Evolutionary conservation across 2,113 vertebrate species (phyloP).

Genomic region (Podarcis muralis): DNA sequence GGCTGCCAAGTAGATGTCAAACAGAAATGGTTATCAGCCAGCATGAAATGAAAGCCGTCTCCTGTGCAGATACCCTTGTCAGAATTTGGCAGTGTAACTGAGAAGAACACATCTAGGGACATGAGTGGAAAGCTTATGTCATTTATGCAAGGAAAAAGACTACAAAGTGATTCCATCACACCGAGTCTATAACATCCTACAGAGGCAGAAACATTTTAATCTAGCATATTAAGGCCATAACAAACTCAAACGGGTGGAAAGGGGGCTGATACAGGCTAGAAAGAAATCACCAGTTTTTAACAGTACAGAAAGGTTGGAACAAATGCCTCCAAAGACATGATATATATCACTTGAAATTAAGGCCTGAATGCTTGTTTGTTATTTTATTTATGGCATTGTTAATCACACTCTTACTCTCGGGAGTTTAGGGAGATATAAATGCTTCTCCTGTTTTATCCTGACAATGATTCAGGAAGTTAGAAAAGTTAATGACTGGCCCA

Average conservation of each 20-base stretch:
- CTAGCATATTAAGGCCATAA: slow-evolving; percentile 17
- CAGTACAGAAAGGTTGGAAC: not conserved
- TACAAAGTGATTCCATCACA: slow-evolving; percentile 35
- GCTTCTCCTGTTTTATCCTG: not conserved
- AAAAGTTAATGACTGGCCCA: not conserved
- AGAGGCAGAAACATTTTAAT: slow-evolving; percentile 35
- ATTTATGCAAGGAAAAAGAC: slow-evolving; percentile 1
- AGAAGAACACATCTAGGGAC: slow-evolving; percentile 5
- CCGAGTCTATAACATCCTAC: slow-evolving; percentile 4
- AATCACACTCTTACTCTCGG: not conserved
- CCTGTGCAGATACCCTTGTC: slow-evolving; percentile 27
- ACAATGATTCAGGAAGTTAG: not conserved
- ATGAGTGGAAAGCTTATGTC: slow-evolving; percentile 29
- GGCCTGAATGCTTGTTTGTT: not conserved
- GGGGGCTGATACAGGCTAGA: not conserved
- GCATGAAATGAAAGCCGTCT: slow-evolving; percentile 34
- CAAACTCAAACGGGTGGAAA: not conserved
- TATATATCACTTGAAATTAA: not conserved
- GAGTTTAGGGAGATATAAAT: not conserved
- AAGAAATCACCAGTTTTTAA: slow-evolving; percentile 3
- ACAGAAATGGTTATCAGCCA: slow-evolving; percentile 33
- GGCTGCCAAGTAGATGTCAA: slow-evolving; percentile 30
- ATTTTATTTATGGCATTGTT: not conserved
- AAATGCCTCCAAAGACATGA: not conserved
- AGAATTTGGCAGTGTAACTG: slow-evolving; percentile 14